A percentile compares a stretch with the other conserved stretches of the same genome.
Evolutionary conservation across 2,113 vertebrate species (phyloP).

Genomic region (Anas platyrhynchos): DNA sequence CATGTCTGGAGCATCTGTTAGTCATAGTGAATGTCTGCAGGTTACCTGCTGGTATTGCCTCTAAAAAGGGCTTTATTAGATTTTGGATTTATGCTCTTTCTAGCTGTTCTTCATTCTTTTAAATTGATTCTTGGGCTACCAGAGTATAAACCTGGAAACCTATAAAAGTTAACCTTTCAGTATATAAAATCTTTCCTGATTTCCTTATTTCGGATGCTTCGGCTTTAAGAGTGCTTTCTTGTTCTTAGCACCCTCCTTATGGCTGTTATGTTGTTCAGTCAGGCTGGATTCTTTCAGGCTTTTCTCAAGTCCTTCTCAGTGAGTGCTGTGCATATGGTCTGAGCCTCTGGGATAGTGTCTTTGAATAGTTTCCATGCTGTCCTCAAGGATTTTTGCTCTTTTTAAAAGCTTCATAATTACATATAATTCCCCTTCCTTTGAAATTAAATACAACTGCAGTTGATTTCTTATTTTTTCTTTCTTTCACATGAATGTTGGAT

Average conservation of each 20-base stretch:
- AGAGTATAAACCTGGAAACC: neutral
- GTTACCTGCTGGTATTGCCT: neutral
- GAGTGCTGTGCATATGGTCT: neutral
- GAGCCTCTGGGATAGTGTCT: neutral
- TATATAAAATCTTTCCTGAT: neutral
- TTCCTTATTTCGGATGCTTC: neutral
- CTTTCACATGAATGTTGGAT: slow-evolving; percentile 10
- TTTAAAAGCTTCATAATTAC: slow-evolving; percentile 6
- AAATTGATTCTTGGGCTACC: neutral
- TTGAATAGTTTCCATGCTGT: neutral
- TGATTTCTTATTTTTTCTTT: slow-evolving; percentile 11
- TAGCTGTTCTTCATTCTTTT: neutral
- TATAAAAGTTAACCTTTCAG: neutral
- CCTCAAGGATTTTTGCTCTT: slow-evolving; percentile 42
- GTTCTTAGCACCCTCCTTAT: neutral
- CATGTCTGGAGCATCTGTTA: neutral
- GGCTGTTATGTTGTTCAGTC: neutral
- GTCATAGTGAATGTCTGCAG: neutral
- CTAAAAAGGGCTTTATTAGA: neutral
- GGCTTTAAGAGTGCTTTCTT: neutral
- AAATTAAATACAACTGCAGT: neutral
- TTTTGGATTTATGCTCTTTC: neutral
- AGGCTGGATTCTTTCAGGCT: neutral
- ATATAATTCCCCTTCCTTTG: neutral
- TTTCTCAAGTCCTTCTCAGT: neutral